phyloP scores from a whole-genome alignment of 2,113 vertebrate genomes.

The Taxidea taxus region DNA sequence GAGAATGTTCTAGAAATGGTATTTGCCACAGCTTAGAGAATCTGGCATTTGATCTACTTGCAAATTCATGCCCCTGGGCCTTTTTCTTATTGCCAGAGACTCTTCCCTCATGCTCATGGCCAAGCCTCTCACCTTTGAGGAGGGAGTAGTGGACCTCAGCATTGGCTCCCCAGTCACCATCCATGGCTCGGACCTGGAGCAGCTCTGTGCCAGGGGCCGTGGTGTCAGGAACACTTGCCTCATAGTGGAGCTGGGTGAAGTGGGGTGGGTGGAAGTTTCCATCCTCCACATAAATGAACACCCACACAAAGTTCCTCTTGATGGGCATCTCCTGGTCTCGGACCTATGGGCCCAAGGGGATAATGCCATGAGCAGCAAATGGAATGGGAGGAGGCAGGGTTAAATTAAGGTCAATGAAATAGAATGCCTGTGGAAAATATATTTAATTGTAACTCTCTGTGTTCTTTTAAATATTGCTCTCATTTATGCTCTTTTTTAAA shows the following conservation, averaged over 20 bases:
- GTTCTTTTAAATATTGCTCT: not conserved
- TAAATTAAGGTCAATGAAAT: not conserved
- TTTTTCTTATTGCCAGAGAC: not conserved
- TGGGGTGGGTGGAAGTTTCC: slow-evolving; percentile 91
- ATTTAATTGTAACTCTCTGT: not conserved
- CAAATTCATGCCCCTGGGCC: not conserved
- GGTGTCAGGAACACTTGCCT: slow-evolving; percentile 84
- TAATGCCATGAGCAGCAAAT: not conserved
- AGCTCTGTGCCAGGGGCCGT: slow-evolving; percentile 86
- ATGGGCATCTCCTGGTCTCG: slow-evolving; percentile 95
- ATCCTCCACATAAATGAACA: slow-evolving; percentile 88
- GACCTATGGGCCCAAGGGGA: slow-evolving; percentile 83
- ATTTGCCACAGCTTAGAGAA: not conserved
- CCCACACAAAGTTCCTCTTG: slow-evolving; percentile 93
- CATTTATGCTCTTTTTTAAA: not conserved
- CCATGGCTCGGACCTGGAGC: slow-evolving; percentile 90
- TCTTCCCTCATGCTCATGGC: not conserved
- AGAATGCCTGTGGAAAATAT: not conserved
- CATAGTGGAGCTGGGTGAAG: slow-evolving; percentile 89
- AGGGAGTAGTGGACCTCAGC: slow-evolving; percentile 92
- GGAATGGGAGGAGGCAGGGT: not conserved
- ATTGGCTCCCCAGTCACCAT: slow-evolving; percentile 91
- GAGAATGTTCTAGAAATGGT: not conserved
- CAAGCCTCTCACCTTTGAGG: slow-evolving; percentile 88
- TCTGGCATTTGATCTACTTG: not conserved